Conservation (phyloP, 2,888 invertebrate genomes). For the Tenthredo notha region DNA sequence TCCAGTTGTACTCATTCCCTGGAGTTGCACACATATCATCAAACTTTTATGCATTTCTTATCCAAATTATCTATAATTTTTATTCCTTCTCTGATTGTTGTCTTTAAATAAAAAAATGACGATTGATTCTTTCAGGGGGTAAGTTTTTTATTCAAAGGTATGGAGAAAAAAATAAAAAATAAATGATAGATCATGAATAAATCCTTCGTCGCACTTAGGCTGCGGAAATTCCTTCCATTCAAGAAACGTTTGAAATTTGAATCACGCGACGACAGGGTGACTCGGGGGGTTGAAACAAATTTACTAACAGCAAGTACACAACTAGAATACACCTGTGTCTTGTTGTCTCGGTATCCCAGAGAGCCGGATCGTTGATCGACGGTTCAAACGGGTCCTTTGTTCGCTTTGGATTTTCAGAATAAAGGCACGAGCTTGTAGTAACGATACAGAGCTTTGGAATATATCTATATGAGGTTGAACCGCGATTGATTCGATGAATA, state of each 20-base stretch:
- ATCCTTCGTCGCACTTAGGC: not conserved
- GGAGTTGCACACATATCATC: not conserved
- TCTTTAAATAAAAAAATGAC: not conserved
- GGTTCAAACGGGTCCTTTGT: conserved; percentile 33
- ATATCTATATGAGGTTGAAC: not conserved
- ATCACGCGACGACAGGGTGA: not conserved
- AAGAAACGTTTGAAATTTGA: conserved; percentile 30
- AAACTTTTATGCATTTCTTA: not conserved
- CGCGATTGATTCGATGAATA: not conserved
- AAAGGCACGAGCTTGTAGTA: not conserved
- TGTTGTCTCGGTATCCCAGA: not conserved
- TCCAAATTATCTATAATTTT: not conserved
- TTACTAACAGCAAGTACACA: not conserved
- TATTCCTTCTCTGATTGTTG: not conserved
- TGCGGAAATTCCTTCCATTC: not conserved
- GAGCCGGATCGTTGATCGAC: conserved; percentile 10
- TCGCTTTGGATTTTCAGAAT: not conserved
- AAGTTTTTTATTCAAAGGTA: not conserved
- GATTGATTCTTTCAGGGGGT: not conserved
- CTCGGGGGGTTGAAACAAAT: conserved; percentile 3
- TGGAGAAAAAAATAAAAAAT: no score
- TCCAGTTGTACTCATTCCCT: not conserved
- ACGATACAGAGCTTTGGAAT: not conserved
- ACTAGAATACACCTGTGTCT: conserved; percentile 21
- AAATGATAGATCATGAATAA: not conserved